Base-by-base conservation (phyloP, 2,797 vertebrate species). In the Tiaroga cobitis region DNA sequence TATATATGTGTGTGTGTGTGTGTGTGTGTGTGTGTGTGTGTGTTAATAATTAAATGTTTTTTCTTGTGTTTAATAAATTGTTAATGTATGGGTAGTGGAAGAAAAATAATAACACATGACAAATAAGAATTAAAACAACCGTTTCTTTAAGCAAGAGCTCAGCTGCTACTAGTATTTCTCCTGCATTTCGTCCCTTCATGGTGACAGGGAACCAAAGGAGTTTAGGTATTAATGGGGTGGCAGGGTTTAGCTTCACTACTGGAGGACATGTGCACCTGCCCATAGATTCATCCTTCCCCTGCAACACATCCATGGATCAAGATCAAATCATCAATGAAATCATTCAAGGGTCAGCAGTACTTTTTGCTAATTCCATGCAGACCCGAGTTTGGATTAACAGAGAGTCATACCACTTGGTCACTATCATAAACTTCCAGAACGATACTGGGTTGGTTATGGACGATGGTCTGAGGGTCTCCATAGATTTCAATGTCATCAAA, bases 231-330 rank as follows among this genome's bases (percentile, higher is more conserved):
- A 95, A 81, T 0, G 93, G 94, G 6, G 91, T 92, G 85, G 93
- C 94, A 72, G 96, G 95, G 63, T 95, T 95, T 80, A 99, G 93
- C 84, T 97, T 99, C 83, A 99, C 97, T 37, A 97, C 46, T 4
- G 98, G 97, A 39, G 94, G 93, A 87, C 96, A 98, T 21, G 92
- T 87, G 61, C 97, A 98, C 92, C 95, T 94, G 84, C 98, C 98
- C 93, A 99, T 95, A 85, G 96, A 94, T 89, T 99, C 98, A 89
- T 99, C 98, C 93, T 97, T 98, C 70, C 98, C 97, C 98, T 99
- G 89, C 65, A 88, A 83, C 86, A 92, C 39, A 87, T 51, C 63
- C 46, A 32, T 15, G 3, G 18, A 74, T 82, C 11, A 88, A 75
- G 3, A 72, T 49, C 7, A 78, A 86, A 87, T 7, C n/a, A 88